Conservation (phyloP, 2,113 vertebrate species). For the Dasyornis broadbenti region DNA sequence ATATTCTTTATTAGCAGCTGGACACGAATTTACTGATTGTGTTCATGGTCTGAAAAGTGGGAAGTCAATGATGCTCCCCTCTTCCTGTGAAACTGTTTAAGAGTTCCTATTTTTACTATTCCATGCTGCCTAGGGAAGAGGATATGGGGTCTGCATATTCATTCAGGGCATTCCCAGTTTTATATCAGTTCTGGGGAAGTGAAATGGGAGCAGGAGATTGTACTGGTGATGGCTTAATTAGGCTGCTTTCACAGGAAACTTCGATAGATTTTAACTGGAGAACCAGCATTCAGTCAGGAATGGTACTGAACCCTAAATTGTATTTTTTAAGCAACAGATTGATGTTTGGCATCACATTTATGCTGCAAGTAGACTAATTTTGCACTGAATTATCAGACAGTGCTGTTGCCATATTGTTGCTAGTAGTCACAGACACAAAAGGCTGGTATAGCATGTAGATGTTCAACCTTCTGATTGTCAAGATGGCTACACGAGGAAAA, state of each 20-base stretch:
- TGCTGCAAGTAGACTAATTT: not conserved
- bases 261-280: not conserved
- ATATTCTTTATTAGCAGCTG: not conserved
- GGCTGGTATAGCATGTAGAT: not conserved
- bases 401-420: not conserved
- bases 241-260: not conserved
- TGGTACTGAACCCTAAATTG: not conserved
- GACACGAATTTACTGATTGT: not conserved
- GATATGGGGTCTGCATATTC: not conserved
- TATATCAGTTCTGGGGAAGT: not conserved
- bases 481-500: not conserved
- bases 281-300: not conserved
- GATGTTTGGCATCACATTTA: not conserved
- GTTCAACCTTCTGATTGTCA: not conserved
- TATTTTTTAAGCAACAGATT: not conserved
- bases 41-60: not conserved
- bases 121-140: not conserved
- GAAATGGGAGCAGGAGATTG: not conserved
- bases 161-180: not conserved
- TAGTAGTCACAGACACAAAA: not conserved
- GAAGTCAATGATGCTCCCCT: not conserved
- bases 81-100: not conserved
- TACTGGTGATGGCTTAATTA: not conserved
- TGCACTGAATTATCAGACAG: not conserved
- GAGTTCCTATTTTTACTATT: not conserved